Evolutionary conservation across 2,113 vertebrate species (phyloP), one percentile per base, ranked within the genome.

Genomic region (Isurus oxyrinchus): DNA sequence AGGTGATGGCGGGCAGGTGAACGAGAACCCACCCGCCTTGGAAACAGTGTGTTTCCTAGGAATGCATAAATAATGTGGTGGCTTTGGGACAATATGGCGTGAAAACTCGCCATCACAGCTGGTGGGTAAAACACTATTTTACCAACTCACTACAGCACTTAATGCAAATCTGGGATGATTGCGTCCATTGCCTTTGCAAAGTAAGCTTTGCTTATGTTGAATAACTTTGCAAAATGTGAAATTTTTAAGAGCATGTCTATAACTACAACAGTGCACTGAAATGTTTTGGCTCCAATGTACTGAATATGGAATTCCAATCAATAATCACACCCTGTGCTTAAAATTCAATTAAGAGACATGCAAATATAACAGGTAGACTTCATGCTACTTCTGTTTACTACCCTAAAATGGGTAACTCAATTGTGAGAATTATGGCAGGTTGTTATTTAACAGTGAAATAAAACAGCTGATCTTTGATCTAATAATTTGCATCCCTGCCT

Each of bases 401-500:
- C 23, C 35, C 10, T 94, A 94, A 66, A 67, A 67, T 44, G 19
- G 19, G 96, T 97, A 96, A 96, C 95, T 91, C 96, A 76, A 96
- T 97, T 96, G 97, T 97, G 98, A 97, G 98, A 97, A 97, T 40
- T 97, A 96, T 96, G 97, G 96, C 96, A 97, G 97, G 96, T 97
- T 97, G 59, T 97, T 96, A 96, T 97, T 97, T 97, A 96, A 49
- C 95, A 97, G 96, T 96, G 97, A 97, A 97, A 97, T 97, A 97
- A 97, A 98, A 97, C 97, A 96, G 96, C 96, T 97, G 96, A 97
- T 97, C 97, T 97, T 96, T 97, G 97, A 97, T 97, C 97, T 97
- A 96, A 97, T 98, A 97, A 98, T 98, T 98, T 97, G 97, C 96
- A 88, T 8, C 27, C 53, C 31, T 86, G 69, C 66, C 87, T 97